Conservation (phyloP, 1,140 invertebrate species). For the Anastrepha ludens region DNA sequence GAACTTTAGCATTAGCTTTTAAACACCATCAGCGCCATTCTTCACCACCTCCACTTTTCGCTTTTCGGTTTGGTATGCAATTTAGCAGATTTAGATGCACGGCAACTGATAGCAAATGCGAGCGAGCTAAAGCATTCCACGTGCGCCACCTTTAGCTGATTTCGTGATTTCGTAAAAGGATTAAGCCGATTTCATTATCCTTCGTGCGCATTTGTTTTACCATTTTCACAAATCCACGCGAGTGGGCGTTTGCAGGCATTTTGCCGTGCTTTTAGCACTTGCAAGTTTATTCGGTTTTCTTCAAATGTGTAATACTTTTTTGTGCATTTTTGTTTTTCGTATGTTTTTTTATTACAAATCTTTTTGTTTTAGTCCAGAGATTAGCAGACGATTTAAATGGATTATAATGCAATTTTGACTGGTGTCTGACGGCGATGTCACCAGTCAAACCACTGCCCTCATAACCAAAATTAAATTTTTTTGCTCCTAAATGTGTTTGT, state of each 20-base stretch:
- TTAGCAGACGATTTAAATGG: constrained; percentile 49
- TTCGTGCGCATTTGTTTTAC: constrained; percentile 32
- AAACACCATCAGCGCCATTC: constrained; percentile 40
- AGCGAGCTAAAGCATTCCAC: neutral
- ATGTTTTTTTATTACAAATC: neutral
- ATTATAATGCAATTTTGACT: constrained; percentile 43
- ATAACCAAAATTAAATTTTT: neutral
- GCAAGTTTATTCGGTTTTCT: constrained; percentile 1
- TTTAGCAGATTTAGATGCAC: constrained; percentile 51
- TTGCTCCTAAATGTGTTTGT: neutral
- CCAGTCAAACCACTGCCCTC: neutral
- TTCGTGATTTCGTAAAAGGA: constrained; percentile 47
- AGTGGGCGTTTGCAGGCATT: constrained; percentile 23
- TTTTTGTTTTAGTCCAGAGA: neutral
- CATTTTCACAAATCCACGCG: constrained; percentile 21
- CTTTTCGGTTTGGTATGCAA: constrained; percentile 5
- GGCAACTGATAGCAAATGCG: constrained; percentile 10
- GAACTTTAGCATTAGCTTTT: neutral
- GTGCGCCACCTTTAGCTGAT: neutral
- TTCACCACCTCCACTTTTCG: constrained; percentile 22
- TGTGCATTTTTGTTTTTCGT: neutral
- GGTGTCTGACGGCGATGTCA: constrained; percentile 12
- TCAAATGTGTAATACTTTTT: neutral
- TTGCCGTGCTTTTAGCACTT: constrained; percentile 29
- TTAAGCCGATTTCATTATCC: constrained; percentile 51